phyloP scores from a whole-genome alignment of 2,888 invertebrate species.

The Protonemura montana region DNA sequence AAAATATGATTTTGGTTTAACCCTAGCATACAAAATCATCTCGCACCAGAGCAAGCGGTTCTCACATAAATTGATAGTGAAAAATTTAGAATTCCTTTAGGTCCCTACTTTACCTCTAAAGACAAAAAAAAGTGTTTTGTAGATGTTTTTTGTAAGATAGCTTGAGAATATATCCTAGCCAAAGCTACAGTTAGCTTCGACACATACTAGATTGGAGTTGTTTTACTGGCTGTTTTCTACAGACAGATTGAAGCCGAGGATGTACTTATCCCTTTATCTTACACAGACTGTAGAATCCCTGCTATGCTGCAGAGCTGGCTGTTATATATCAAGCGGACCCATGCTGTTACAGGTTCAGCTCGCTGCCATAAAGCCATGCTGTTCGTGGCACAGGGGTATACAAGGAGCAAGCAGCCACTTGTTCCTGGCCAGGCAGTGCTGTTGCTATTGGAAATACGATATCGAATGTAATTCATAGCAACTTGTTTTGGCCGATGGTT shows the following conservation, averaged over 20 bases:
- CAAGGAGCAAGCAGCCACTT: background rate
- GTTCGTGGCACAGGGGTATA: background rate
- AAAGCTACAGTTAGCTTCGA: constrained; percentile 3
- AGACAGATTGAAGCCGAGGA: background rate
- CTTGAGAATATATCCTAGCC: background rate
- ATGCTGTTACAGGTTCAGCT: background rate
- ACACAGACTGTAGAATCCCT: background rate
- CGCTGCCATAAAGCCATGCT: background rate
- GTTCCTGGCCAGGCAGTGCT: background rate
- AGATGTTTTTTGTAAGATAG: background rate
- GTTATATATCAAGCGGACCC: background rate
- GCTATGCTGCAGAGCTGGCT: background rate
- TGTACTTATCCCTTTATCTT: background rate
- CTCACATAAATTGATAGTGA: constrained; percentile 1
- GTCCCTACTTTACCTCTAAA: background rate
- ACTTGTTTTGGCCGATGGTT: background rate
- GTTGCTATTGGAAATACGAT: background rate
- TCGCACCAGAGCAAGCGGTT: background rate
- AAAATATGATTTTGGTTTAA: background rate
- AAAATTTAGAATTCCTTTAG: background rate
- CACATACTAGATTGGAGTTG: background rate
- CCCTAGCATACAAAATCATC: background rate
- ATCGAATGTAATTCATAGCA: background rate
- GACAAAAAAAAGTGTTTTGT: background rate
- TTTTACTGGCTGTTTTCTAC: background rate